phyloP scores from a whole-genome alignment of 2,888 invertebrate species.

The Drosophila longiperda region DNA sequence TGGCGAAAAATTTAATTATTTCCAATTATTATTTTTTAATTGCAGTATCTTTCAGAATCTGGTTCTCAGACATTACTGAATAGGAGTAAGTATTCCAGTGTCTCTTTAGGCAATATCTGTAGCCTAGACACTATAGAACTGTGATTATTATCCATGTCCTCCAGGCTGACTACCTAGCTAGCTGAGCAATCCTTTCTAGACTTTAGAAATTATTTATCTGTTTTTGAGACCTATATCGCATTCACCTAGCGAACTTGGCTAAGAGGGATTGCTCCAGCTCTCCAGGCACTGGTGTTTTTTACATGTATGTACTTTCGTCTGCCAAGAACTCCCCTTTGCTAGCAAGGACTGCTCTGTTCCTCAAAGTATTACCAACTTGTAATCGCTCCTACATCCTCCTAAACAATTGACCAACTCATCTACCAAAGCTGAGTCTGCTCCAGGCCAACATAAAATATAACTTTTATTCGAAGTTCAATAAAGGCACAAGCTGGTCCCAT shows the following conservation, averaged over 20 bases:
- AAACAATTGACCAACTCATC: not conserved
- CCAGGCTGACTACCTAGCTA: too few relatives aligned
- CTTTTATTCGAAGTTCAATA: not conserved
- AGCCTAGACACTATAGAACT: too few relatives aligned
- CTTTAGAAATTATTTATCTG: not conserved
- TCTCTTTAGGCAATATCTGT: too few relatives aligned
- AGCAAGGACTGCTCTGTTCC: not conserved
- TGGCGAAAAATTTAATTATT: too few relatives aligned
- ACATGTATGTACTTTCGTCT: not conserved
- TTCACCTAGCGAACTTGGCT: too few relatives aligned
- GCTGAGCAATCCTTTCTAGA: not conserved
- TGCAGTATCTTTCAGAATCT: too few relatives aligned
- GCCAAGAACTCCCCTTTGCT: not conserved
- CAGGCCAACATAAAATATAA: not conserved
- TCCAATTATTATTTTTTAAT: too few relatives aligned
- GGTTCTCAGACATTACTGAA: too few relatives aligned
- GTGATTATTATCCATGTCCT: not conserved
- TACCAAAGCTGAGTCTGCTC: not conserved
- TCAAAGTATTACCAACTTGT: not conserved
- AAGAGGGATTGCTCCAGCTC: too few relatives aligned
- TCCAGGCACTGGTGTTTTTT: too few relatives aligned
- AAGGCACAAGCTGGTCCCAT: not conserved
- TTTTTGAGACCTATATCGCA: too few relatives aligned
- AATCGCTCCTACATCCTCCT: not conserved
- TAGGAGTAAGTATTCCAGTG: too few relatives aligned